Evolutionary conservation across 2,888 invertebrate species (phyloP).

Genomic region (Drosophila affinis): DNA sequence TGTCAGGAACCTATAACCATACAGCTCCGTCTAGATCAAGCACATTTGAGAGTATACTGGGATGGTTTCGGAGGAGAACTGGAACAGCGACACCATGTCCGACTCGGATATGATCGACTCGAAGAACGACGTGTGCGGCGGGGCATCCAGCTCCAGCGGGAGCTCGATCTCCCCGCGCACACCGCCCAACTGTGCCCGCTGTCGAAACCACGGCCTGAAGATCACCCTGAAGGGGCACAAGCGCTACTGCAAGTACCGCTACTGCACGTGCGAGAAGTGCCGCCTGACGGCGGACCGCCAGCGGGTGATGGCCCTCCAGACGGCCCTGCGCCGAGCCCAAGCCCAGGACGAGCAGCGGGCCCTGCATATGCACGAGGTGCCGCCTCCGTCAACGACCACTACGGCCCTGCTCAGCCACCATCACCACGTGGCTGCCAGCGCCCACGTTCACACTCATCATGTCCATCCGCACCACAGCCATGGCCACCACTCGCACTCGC

Average conservation of each 20-base stretch:
- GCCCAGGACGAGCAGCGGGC: slow-evolving; percentile 91
- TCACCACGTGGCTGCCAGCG: slow-evolving; percentile 70
- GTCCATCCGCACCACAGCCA: slow-evolving; percentile 54
- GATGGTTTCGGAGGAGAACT: slow-evolving; percentile 83
- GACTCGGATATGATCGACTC: slow-evolving; percentile 85
- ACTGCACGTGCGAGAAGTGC: slow-evolving; percentile 94
- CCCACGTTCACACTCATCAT: slow-evolving; percentile 56
- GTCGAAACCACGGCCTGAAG: slow-evolving; percentile 95
- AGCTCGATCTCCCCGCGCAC: slow-evolving; percentile 89
- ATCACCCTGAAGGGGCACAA: slow-evolving; percentile 96
- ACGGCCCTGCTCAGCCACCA: slow-evolving; percentile 71
- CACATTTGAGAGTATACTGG: slow-evolving; percentile 33
- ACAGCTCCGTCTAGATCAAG: not conserved
- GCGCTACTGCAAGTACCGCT: slow-evolving; percentile 93
- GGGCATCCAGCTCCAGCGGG: slow-evolving; percentile 85
- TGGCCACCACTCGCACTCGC: slow-evolving; percentile 34
- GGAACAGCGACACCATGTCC: slow-evolving; percentile 84
- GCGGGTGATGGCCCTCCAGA: slow-evolving; percentile 94
- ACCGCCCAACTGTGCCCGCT: slow-evolving; percentile 96
- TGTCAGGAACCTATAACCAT: not conserved
- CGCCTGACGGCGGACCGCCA: slow-evolving; percentile 93
- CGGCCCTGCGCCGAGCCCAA: slow-evolving; percentile 92
- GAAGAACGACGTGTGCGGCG: slow-evolving; percentile 85
- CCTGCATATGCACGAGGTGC: slow-evolving; percentile 84
- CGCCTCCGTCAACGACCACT: slow-evolving; percentile 83